A percentile compares a stretch with the other conserved stretches of the same genome.
Evolutionary conservation across 2,797 vertebrate species (phyloP).

Genomic region (Rhabdophis nuchalis): DNA sequence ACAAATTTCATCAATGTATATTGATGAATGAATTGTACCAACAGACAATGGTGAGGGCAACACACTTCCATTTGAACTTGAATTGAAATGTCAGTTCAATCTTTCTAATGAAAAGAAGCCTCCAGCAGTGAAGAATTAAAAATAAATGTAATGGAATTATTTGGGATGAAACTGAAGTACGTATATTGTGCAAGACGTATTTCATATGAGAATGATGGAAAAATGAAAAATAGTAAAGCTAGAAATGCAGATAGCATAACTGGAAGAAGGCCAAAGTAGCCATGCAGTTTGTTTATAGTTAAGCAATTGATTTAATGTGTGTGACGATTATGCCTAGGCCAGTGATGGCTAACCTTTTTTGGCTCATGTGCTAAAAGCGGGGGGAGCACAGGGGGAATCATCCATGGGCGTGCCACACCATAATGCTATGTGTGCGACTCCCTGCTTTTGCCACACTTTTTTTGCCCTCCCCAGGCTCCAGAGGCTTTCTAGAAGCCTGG

Average conservation of each 20-base stretch:
- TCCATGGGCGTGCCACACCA: too few relatives aligned
- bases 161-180: neutral
- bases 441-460: too few relatives aligned
- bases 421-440: too few relatives aligned
- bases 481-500: too few relatives aligned
- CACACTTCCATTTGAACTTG: neutral
- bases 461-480: too few relatives aligned
- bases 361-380: too few relatives aligned
- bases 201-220: neutral
- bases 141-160: neutral
- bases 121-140: neutral
- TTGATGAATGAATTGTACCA: constrained; percentile 1
- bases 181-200: neutral
- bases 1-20: constrained; percentile 25
- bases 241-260: neutral
- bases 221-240: neutral
- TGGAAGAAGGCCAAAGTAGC: neutral
- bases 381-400: too few relatives aligned
- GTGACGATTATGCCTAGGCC: neutral
- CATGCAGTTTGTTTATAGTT: neutral
- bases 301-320: neutral
- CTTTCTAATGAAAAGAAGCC: neutral
- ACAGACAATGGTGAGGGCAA: neutral
- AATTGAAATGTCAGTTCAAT: neutral
- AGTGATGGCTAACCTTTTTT: too few relatives aligned